Evolutionary conservation across 2,113 vertebrate genomes (phyloP), one percentile per base, ranked within the genome.

Genomic region (Rallus limicola): DNA sequence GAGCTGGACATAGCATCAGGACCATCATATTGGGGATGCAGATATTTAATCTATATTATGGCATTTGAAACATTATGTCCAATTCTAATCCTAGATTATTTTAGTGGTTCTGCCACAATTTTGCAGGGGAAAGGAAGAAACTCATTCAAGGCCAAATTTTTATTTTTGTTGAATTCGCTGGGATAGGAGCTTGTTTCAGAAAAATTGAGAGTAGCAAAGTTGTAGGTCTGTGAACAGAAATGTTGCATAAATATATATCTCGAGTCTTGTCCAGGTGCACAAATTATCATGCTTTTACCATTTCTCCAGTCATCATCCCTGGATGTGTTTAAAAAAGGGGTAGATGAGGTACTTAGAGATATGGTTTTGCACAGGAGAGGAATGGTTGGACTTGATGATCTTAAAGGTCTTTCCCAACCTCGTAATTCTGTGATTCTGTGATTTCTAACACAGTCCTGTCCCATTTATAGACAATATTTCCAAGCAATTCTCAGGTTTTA

Each of bases 181-280:
- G 15, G 40, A 14, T 55, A 1, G 13, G 19, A 85, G 14, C 2
- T 70, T 63, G 9, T 29, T 88, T 63, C 13, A 81, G 55, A 90
- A 80, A 77, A 90, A 20, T 55, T 74, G 19, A 33, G 9, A 85
- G 13, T 52, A 56, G n/a, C 6, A 40, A 3, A 62, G 7, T 50
- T 72, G 29, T 28, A 79, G 11, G 14, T 52, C 26, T 6, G 0
- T 46, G 63, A 90, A 60, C 20, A 68, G 25, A 48, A 77, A 44
- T 0, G 0, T n/a, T 69, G 36, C n/a, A 15, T 31, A 89, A 56
- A 82, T 29, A 5, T 13, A 14, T 13, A n/a, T 29, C 12, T 67
- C n/a, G 64, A 18, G 8, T 31, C 40, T 40, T 60, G 5, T n/a
- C 25, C 52, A 68, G 21, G 5, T 62, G 5, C 25, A 71, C 10